Percentiles rank a stretch among this genome's conserved stretches.
phyloP scores from a whole-genome alignment of 1,140 invertebrate species.

The Listronotus bonariensis region DNA sequence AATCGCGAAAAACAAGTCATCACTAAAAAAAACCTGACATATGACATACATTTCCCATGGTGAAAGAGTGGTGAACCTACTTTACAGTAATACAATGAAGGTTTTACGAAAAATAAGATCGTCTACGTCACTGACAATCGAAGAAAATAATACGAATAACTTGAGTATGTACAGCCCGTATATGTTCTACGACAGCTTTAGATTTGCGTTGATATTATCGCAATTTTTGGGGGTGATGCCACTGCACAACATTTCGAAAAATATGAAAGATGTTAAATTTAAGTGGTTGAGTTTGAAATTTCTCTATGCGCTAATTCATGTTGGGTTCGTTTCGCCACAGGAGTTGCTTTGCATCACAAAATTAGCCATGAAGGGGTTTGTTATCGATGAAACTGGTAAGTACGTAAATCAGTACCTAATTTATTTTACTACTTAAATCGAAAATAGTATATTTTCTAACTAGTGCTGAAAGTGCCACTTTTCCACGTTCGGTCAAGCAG shows the following conservation, averaged over 20 bases:
- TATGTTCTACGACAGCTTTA: constrained; percentile 40
- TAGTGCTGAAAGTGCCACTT: too few relatives aligned
- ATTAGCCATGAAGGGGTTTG: constrained; percentile 39
- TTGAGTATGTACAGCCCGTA: constrained; percentile 13
- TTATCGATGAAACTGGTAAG: constrained; percentile 46
- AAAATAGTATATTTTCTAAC: too few relatives aligned
- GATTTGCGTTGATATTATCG: constrained; percentile 39
- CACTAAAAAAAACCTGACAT: too few relatives aligned
- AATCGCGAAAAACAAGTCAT: too few relatives aligned
- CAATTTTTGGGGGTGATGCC: constrained; percentile 49
- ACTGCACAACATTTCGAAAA: constrained; percentile 33
- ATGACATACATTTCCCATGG: background rate
- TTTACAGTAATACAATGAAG: constrained; percentile 19
- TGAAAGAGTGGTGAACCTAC: background rate
- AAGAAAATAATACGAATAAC: constrained; percentile 18
- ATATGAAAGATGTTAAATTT: constrained; percentile 37
- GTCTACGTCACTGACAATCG: constrained; percentile 35
- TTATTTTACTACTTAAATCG: too few relatives aligned
- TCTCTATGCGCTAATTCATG: constrained; percentile 40
- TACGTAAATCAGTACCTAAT: background rate
- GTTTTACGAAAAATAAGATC: constrained; percentile 38
- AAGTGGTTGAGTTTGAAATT: constrained; percentile 40
- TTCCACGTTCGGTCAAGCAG: too few relatives aligned
- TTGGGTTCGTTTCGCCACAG: constrained; percentile 37
- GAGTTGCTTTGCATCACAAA: constrained; percentile 38